Percentiles rank a stretch among this genome's conserved stretches.
phyloP scores from a whole-genome alignment of 2,113 vertebrate species.

The Pomatorhinus ruficollis region DNA sequence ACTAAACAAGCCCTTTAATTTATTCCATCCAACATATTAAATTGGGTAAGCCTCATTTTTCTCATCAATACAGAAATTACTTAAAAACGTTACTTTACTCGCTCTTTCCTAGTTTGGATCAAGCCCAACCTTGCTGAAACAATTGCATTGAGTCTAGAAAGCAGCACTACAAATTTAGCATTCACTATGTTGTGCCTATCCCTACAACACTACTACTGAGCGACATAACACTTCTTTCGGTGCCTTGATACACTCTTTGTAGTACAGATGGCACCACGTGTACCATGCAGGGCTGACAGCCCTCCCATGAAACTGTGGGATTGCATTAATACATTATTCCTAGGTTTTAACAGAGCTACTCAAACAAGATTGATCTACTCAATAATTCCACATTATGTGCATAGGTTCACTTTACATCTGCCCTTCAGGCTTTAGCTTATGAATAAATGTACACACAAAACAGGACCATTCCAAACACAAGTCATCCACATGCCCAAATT shows the following conservation, averaged over 20 bases:
- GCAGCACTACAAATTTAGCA: background rate
- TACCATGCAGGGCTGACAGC: background rate
- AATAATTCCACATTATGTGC: background rate
- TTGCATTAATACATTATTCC: background rate
- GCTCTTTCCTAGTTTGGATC: background rate
- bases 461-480: background rate
- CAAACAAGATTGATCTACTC: background rate
- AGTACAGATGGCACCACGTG: slow-evolving; percentile 10
- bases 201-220: background rate
- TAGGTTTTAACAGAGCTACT: background rate
- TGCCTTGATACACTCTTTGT: background rate
- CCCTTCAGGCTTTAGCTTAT: background rate
- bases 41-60: background rate
- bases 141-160: background rate
- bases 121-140: background rate
- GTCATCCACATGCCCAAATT: background rate
- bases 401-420: background rate
- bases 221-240: background rate
- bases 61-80: background rate
- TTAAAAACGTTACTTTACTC: background rate
- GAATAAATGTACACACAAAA: background rate
- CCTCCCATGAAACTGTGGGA: background rate
- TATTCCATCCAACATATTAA: slow-evolving; percentile 20
- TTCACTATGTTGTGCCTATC: background rate
- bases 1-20: background rate